phyloP scores from a whole-genome alignment of 2,113 vertebrate genomes.

The Phaetusa simplex region DNA sequence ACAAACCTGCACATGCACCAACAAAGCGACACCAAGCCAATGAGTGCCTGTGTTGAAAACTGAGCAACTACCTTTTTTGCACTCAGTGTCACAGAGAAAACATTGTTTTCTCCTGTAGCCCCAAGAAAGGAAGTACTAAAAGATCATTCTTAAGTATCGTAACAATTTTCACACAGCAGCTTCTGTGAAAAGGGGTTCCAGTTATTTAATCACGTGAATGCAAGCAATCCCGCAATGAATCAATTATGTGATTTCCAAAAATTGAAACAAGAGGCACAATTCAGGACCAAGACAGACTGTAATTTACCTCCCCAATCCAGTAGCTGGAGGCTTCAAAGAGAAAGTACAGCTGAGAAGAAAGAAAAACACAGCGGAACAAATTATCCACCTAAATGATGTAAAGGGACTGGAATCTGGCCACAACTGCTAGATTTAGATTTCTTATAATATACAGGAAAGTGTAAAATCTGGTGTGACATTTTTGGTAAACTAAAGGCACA shows the following conservation, averaged over 20 bases:
- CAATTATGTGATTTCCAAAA: constrained; percentile 24
- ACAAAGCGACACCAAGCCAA: neutral
- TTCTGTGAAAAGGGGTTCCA: constrained; percentile 1
- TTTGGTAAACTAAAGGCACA: neutral
- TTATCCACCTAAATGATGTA: constrained; percentile 57
- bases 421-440: neutral
- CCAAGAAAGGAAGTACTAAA: constrained; percentile 20
- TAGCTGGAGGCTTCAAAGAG: constrained; percentile 59
- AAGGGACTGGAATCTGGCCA: constrained; percentile 48
- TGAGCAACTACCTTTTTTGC: neutral
- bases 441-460: neutral
- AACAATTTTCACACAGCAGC: constrained; percentile 32
- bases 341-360: constrained; percentile 48
- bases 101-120: neutral
- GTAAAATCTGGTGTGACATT: constrained; percentile 42
- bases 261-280: constrained; percentile 31
- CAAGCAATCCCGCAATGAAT: neutral
- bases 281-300: neutral
- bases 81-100: neutral
- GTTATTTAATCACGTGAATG: neutral
- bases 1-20: neutral
- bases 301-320: constrained; percentile 49
- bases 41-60: neutral
- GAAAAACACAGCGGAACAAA: constrained; percentile 48
- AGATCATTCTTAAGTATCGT: constrained; percentile 10